Conservation (phyloP, 2,113 vertebrate genomes). For the Tragelaphus buxtoni region DNA sequence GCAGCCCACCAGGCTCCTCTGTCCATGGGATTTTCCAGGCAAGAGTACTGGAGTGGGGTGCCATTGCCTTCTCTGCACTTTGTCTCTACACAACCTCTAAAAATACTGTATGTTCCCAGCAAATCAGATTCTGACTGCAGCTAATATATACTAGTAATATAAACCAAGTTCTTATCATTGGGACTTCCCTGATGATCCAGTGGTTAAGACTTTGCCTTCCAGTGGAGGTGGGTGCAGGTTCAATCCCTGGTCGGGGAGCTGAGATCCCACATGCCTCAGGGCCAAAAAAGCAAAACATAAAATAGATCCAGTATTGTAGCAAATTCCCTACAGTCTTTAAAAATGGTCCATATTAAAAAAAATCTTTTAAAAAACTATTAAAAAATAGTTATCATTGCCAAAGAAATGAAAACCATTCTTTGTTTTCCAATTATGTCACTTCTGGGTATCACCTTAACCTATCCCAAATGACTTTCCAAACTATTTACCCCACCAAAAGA, state of each 20-base stretch:
- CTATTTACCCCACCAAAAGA: background rate
- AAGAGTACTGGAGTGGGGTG: too few species aligned
- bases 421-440: background rate
- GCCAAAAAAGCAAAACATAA: background rate
- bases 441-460: background rate
- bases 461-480: background rate
- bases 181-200: background rate
- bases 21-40: too few species aligned
- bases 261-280: background rate
- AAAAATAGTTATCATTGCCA: background rate
- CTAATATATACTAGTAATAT: background rate
- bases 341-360: background rate
- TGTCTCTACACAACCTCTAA: background rate
- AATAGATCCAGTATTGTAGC: background rate
- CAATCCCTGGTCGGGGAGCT: background rate
- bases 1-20: too few species aligned
- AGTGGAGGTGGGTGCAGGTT: background rate
- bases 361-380: background rate
- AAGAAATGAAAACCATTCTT: background rate
- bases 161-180: background rate
- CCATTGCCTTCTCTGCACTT: background rate
- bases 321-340: background rate
- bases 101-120: background rate
- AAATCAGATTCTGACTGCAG: background rate
- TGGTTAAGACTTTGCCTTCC: background rate